A percentile compares a stretch with the other conserved stretches of the same genome.
phyloP scores from a whole-genome alignment of 1,140 invertebrate genomes.

The Melitaea cinxia region DNA sequence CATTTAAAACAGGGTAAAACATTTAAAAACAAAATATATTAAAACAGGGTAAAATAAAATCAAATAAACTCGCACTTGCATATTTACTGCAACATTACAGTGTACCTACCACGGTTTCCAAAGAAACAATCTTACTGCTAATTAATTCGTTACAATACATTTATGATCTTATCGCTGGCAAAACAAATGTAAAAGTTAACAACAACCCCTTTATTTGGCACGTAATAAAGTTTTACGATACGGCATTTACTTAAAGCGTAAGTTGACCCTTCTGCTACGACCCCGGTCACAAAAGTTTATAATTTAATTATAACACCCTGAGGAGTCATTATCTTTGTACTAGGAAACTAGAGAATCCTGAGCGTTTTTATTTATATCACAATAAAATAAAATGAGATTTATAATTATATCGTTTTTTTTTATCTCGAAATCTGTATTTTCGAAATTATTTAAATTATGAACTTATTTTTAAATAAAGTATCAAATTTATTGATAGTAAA shows the following conservation, averaged over 20 bases:
- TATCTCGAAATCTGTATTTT: too few relatives aligned
- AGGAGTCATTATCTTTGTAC: conserved; percentile 57
- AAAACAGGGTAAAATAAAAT: too few relatives aligned
- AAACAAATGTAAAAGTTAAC: conserved; percentile 65
- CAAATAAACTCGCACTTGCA: too few relatives aligned
- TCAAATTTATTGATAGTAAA: too few relatives aligned
- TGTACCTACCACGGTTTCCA: conserved; percentile 3
- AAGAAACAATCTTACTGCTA: conserved; percentile 2
- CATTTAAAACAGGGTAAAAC: too few relatives aligned
- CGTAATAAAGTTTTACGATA: conserved; percentile 77
- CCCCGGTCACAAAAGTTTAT: conserved; percentile 70
- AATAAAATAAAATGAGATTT: neutral
- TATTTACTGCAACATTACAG: neutral
- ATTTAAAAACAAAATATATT: too few relatives aligned
- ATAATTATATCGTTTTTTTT: neutral
- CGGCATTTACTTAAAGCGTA: conserved; percentile 71
- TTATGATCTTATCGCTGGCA: conserved; percentile 53
- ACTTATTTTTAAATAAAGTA: too few relatives aligned
- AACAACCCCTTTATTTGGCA: conserved; percentile 77
- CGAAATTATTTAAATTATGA: too few relatives aligned
- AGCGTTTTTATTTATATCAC: neutral
- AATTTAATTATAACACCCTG: conserved; percentile 79
- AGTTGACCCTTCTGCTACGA: conserved; percentile 63
- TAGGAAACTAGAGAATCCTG: conserved; percentile 8
- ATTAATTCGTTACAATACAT: conserved; percentile 48